These are phyloP conservation scores for Clanis bilineata DNA, from an alignment of 2,888 invertebrate species.

Conservation along the genomic window DNA sequence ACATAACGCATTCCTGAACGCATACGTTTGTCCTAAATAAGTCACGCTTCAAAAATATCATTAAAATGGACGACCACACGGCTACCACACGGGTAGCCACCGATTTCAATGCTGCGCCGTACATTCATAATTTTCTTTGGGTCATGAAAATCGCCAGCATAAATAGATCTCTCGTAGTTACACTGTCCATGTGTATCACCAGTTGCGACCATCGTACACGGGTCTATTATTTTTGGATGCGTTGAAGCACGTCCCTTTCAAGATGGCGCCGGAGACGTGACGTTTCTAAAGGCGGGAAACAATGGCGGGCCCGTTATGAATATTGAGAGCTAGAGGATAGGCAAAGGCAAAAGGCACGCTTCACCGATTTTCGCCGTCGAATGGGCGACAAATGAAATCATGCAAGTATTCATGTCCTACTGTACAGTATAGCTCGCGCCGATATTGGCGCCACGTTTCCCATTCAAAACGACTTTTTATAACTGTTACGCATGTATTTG, in stretches of 20 bases:
- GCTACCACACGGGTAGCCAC: constrained; percentile 49
- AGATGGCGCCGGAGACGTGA: constrained; percentile 76
- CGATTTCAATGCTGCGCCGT: constrained; percentile 57
- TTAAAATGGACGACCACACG: constrained; percentile 50
- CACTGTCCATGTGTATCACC: neutral
- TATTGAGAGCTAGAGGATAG: constrained; percentile 67
- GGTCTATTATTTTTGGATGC: constrained; percentile 56
- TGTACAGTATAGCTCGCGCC: neutral
- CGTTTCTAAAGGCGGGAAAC: constrained; percentile 69
- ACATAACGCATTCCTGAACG: constrained; percentile 40
- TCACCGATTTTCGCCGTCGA: constrained; percentile 24
- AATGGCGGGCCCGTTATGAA: constrained; percentile 74
- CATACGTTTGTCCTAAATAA: constrained; percentile 44
- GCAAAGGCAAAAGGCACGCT: constrained; percentile 56
- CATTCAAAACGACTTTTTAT: constrained; percentile 51
- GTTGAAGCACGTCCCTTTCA: constrained; percentile 69
- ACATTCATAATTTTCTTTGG: constrained; percentile 76
- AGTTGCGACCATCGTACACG: constrained; percentile 16
- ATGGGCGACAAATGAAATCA: constrained; percentile 15
- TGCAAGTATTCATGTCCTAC: constrained; percentile 17
- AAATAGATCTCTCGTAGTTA: constrained; percentile 46
- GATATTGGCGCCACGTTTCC: constrained; percentile 47
- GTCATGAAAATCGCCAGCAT: constrained; percentile 63
- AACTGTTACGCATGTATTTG: constrained; percentile 25
- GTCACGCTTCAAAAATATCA: constrained; percentile 46